These are phyloP conservation scores for Gallinago solitaria DNA, from an alignment of 2,797 vertebrate genomes.

Conservation along the genomic window DNA sequence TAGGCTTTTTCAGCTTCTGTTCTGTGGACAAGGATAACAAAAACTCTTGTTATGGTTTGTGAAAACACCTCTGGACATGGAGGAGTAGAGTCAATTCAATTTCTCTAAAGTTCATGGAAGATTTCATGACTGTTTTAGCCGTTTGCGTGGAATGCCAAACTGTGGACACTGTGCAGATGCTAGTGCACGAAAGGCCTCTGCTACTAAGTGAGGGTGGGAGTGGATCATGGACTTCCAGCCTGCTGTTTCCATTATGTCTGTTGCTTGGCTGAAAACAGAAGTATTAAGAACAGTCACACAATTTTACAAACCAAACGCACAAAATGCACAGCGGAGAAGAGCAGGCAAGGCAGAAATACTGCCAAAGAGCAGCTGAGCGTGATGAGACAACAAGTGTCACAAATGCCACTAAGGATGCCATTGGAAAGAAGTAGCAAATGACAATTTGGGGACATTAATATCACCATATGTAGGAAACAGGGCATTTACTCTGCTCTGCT, in stretches of 20 bases:
- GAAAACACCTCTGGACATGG: constrained; percentile 81
- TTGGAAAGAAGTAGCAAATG: background rate
- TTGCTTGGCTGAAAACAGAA: constrained; percentile 89
- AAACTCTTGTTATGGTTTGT: constrained; percentile 78
- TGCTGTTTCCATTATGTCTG: constrained; percentile 98
- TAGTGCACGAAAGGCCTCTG: constrained; percentile 96
- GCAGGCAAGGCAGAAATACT: background rate
- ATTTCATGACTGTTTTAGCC: constrained; percentile 96
- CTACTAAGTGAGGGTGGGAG: constrained; percentile 98
- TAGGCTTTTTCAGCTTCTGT: constrained; percentile 78
- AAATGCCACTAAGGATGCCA: background rate
- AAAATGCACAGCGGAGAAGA: background rate
- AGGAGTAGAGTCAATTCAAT: constrained; percentile 80
- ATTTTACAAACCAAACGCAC: background rate
- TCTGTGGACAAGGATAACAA: constrained; percentile 78
- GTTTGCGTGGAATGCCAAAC: constrained; percentile 94
- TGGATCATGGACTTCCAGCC: constrained; percentile 99
- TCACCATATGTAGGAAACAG: background rate
- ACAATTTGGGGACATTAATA: background rate
- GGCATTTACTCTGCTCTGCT: background rate
- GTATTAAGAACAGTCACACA: constrained; percentile 54
- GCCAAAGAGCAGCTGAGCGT: background rate
- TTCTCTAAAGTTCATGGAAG: constrained; percentile 80
- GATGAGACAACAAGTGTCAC: rapidly evolving
- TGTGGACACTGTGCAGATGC: constrained; percentile 95